A percentile compares a stretch with the other conserved stretches of the same genome.
phyloP scores from a whole-genome alignment of 23 tunicate genomes.

The Styela plicata region DNA sequence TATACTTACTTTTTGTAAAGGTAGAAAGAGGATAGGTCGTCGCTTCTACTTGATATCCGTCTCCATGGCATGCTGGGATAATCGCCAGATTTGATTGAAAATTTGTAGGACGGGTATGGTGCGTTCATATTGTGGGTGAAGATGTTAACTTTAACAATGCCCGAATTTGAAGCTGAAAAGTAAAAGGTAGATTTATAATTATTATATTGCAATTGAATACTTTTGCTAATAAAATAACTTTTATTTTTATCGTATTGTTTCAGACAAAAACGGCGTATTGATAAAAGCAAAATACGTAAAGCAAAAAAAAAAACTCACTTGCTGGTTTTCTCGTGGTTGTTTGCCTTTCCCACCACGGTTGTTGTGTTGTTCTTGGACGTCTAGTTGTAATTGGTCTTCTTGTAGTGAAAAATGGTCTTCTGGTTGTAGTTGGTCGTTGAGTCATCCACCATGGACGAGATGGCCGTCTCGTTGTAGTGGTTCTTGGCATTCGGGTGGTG shows the following conservation, averaged over 20 bases:
- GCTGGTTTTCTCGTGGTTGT: not conserved
- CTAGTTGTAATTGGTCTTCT: not conserved
- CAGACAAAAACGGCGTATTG: too few species aligned
- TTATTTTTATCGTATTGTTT: too few species aligned
- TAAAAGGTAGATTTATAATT: too few species aligned
- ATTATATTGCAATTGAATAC: too few species aligned
- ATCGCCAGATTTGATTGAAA: not conserved
- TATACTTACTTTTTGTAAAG: slow-evolving; percentile 9
- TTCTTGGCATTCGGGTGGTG: not conserved
- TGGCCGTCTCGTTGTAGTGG: not conserved
- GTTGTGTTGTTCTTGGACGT: slow-evolving; percentile 31
- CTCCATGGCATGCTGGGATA: not conserved
- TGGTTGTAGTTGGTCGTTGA: not conserved
- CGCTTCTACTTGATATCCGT: not conserved
- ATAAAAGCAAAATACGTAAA: too few species aligned
- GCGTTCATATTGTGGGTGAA: not conserved
- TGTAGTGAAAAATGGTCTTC: slow-evolving; percentile 20
- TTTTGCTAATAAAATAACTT: too few species aligned
- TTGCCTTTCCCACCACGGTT: not conserved
- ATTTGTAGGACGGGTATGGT: slow-evolving; percentile 15
- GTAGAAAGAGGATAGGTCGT: slow-evolving; percentile 1
- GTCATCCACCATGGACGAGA: slow-evolving; percentile 26
- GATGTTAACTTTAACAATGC: slow-evolving; percentile 3
- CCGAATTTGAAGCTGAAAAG: not conserved
- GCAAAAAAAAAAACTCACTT: too few species aligned